These are phyloP conservation scores for Eulimnadia texana DNA, from an alignment of 1,140 invertebrate species.

Conservation along the genomic window DNA sequence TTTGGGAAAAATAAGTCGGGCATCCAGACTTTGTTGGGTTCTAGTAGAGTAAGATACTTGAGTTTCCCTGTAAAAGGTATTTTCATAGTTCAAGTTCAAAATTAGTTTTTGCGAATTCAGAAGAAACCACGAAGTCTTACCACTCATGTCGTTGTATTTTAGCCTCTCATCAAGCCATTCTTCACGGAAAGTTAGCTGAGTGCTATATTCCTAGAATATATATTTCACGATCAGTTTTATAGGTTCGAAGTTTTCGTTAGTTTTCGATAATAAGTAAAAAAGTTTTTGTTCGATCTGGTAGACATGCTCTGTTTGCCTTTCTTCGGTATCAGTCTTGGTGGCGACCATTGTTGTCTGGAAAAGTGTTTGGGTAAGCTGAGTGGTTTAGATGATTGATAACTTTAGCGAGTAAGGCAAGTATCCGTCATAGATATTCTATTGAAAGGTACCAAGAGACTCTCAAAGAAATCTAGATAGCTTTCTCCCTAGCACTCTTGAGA, in stretches of 20 bases:
- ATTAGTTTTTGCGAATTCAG: not conserved
- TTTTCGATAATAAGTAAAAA: too few relatives aligned
- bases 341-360: not conserved
- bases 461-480: not conserved
- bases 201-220: slow-evolving; percentile 67
- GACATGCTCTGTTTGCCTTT: too few relatives aligned
- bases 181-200: slow-evolving; percentile 88
- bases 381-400: not conserved
- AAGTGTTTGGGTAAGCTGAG: not conserved
- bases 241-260: not conserved
- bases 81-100: not conserved
- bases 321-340: not conserved
- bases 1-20: slow-evolving; percentile 39
- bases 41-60: slow-evolving; percentile 28
- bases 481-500: not conserved
- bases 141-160: slow-evolving; percentile 59
- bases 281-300: too few relatives aligned
- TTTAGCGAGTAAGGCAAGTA: not conserved
- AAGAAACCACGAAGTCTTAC: not conserved
- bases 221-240: not conserved
- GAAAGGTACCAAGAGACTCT: not conserved
- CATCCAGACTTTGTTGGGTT: slow-evolving; percentile 33
- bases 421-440: not conserved
- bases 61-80: not conserved
- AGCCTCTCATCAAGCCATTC: slow-evolving; percentile 88